Percentiles rank a stretch among this genome's conserved stretches.
Conservation (phyloP, 1,140 invertebrate genomes). For the Brachionus rotundiformis region DNA sequence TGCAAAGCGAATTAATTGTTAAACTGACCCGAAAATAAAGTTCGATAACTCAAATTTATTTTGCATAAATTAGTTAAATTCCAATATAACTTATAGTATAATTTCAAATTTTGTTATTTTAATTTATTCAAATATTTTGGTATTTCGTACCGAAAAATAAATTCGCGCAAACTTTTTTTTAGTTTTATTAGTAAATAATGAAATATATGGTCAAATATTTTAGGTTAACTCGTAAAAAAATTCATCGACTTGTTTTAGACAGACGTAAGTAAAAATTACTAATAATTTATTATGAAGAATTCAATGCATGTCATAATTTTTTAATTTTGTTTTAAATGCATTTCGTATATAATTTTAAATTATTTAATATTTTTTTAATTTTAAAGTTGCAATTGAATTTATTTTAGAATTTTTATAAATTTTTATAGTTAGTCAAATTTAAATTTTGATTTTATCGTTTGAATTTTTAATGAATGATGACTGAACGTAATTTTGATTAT, state of each 20-base stretch:
- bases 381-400: background rate
- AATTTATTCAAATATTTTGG: background rate
- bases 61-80: background rate
- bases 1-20: background rate
- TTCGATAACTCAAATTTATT: background rate
- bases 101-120: background rate
- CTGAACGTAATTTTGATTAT: background rate
- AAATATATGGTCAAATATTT: background rate
- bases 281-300: slow-evolving; percentile 1
- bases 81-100: background rate
- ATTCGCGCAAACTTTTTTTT: no score
- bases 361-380: slow-evolving; percentile 3
- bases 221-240: background rate
- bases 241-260: background rate
- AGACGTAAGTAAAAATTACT: background rate
- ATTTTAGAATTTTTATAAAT: background rate
- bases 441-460: background rate
- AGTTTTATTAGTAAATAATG: no score
- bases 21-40: background rate
- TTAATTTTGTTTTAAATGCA: background rate
- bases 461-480: background rate
- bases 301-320: slow-evolving; percentile 22
- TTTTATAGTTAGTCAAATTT: background rate
- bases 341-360: background rate
- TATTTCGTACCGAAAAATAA: no score